These are phyloP conservation scores for Cremastinae sp. DNA, from an alignment of 2,888 invertebrate genomes.

Conservation along the genomic window DNA sequence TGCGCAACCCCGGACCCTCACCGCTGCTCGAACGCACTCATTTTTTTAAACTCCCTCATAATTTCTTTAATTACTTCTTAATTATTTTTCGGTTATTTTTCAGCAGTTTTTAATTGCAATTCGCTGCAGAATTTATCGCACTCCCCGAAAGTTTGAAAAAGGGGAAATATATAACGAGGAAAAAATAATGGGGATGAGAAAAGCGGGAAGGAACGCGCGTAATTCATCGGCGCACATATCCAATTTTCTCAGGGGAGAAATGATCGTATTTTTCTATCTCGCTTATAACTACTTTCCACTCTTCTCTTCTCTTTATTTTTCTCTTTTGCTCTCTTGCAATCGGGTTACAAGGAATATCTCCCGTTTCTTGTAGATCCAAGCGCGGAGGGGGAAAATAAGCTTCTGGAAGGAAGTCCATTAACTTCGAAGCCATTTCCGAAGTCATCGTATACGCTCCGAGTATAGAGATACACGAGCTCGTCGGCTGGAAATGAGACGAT, in stretches of 20 bases:
- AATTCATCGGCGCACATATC: constrained; percentile 51
- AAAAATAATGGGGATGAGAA: constrained; percentile 28
- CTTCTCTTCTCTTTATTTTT: neutral
- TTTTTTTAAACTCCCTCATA: too few species aligned
- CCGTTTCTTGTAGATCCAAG: constrained; percentile 35
- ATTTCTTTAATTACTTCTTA: too few species aligned
- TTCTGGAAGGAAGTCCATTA: constrained; percentile 59
- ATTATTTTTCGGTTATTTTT: neutral
- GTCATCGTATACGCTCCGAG: constrained; percentile 17
- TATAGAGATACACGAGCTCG: constrained; percentile 1
- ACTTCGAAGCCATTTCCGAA: constrained; percentile 51
- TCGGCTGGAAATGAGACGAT: constrained; percentile 35
- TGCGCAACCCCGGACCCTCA: neutral
- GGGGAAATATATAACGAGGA: constrained; percentile 4
- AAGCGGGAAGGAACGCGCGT: constrained; percentile 44
- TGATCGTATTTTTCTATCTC: constrained; percentile 12
- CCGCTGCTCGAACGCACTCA: too few species aligned
- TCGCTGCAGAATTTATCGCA: too few species aligned
- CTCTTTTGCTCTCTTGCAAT: constrained; percentile 5
- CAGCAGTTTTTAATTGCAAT: neutral
- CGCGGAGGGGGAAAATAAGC: constrained; percentile 46
- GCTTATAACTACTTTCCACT: constrained; percentile 7
- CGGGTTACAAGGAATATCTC: constrained; percentile 18
- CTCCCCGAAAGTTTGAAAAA: neutral
- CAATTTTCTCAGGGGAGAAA: constrained; percentile 30